Base-by-base conservation (phyloP, 1,140 invertebrate species). In the Drosophila guanche region DNA sequence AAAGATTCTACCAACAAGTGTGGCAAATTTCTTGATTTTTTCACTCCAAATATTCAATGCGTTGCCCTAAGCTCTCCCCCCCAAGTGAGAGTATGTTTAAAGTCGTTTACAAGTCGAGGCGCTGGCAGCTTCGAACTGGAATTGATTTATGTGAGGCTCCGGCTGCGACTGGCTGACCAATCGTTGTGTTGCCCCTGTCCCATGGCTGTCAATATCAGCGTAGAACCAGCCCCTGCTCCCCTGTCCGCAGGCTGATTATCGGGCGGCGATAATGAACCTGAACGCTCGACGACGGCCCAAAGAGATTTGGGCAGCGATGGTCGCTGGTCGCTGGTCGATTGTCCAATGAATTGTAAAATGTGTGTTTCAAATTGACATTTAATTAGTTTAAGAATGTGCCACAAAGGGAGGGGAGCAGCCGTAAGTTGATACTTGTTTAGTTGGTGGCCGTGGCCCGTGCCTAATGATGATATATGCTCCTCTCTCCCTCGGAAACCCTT, bases 301-400 rank as follows among this genome's bases (percentile, higher is more conserved):
- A 45, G 53, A 54, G 55, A 52, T 43, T 50, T 57, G 25, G 42
- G 42, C 42, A 52, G 60, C 65, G 59, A 77, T 54, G 72, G 54
- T 14, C 57, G 59, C 16, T 20, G 16, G 16, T 20, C 16, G 16
- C 16, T 20, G 16, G 16, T 20, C 16, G 16, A 20, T 81, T 81
- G 83, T 77, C 73, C 81, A 81, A 70, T 85, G 50, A 78, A 77
- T 63, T 80, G 77, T 81, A 77, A 86, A 86, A 86, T 86, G 63
- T 81, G 63, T 63, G 68, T 50, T 65, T 85, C 63, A 77, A 85
- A 86, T 85, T 65, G 81, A 51, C 58, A 73, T 77, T 73, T 86
- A 86, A 85, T 85, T 86, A 85, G 81, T 63, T 66, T 79, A 68
- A 51, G 61, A 58, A 57, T 41, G 41, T 16, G 46, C 6, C 23